A percentile compares a stretch with the other conserved stretches of the same genome.
Evolutionary conservation across 2,113 vertebrate species (phyloP).

Genomic region (Hemibates koningsi): DNA sequence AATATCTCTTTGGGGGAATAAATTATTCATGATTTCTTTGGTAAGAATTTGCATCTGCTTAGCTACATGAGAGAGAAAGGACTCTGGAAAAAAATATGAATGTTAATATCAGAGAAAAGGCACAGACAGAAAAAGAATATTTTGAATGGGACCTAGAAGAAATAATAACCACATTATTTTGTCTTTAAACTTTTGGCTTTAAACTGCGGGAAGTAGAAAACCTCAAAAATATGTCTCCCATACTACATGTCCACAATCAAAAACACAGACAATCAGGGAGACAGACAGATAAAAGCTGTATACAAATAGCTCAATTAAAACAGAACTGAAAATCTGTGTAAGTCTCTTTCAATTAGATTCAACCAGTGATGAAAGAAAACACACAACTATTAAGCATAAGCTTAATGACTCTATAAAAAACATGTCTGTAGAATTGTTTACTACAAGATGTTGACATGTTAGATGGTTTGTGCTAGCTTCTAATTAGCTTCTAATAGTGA

Average conservation of each 20-base stretch:
- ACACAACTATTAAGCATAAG: not conserved
- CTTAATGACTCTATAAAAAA: not conserved
- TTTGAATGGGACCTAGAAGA: not conserved
- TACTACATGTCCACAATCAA: not conserved
- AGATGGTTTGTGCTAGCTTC: not conserved
- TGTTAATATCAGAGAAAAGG: not conserved
- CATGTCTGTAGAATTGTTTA: not conserved
- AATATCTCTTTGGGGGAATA: conserved; percentile 63
- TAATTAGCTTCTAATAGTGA: not conserved
- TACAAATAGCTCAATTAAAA: not conserved
- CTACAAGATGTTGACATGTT: not conserved
- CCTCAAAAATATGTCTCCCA: not conserved
- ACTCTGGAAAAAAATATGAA: not conserved
- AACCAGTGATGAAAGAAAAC: not conserved
- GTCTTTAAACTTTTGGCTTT: not conserved
- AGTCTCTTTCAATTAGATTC: not conserved
- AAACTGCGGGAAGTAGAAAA: not conserved
- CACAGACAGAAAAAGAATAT: not conserved
- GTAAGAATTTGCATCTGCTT: conserved; percentile 49
- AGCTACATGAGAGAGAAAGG: not conserved
- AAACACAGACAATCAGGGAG: not conserved
- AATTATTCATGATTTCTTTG: conserved; percentile 69
- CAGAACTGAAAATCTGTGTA: not conserved
- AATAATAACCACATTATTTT: not conserved
- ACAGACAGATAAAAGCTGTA: not conserved